Evolutionary conservation across 2,113 vertebrate genomes (phyloP), one percentile per base, ranked within the genome.

Genomic region (Callaeas wilsoni): DNA sequence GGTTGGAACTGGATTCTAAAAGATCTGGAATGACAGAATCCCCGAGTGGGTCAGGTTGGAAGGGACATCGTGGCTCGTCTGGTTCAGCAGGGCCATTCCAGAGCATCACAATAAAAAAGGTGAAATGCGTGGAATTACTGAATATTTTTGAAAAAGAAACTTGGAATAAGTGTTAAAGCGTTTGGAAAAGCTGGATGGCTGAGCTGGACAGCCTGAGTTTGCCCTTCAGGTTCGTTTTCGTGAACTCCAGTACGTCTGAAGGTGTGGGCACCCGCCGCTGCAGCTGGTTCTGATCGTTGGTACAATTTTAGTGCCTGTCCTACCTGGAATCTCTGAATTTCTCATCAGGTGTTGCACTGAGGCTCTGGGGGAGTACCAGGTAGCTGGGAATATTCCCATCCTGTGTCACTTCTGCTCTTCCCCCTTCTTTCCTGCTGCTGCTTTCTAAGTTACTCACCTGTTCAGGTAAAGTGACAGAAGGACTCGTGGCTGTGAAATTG

Each of bases 201-300:
- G 68, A 50, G 26, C 5, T 14, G n/a, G 22, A 1, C 27, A 41
- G 17, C 4, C 7, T 32, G 15, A 23, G 1, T 59, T 70, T 83
- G 62, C 17, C 25, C 9, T 70, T 19, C 39, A 44, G 41, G 13
- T 35, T 65, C 37, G 1, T 26, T 56, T 37, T 16, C 27, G n/a
- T n/a, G n/a, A n/a, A 6, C 33, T 16, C 33, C 33, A 20, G 50
- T 27, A 2, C 4, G 1, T 15, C 4, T 25, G 2, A 4, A n/a
- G 11, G 7, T 9, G 33, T 19, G 62, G 39, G 1, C 6, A 2
- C 29, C 33, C 46, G 13, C 6, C 7, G 2, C 6, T 29, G 26
- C 29, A 33, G 27, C 53, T 63, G 4, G 3, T 52, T 13, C 41
- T 42, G 32, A 15, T 5, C 16, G 4, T 3, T 9, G 15, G 12